Conservation (phyloP, 2,888 invertebrate genomes). For the Caenorhabditis sp. region DNA sequence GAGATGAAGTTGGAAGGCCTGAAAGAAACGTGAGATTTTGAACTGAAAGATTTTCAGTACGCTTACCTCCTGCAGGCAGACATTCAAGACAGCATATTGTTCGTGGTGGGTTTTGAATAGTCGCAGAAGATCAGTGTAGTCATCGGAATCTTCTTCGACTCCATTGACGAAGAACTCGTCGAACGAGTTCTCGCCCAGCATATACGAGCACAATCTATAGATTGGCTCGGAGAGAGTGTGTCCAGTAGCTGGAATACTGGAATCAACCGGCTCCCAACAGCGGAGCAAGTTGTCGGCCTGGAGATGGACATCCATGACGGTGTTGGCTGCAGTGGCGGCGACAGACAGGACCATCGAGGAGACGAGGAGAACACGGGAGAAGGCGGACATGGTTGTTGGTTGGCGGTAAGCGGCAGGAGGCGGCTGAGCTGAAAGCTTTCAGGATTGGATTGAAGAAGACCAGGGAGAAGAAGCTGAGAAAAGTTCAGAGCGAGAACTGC, state of each 20-base stretch:
- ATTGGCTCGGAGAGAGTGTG: constrained; percentile 29
- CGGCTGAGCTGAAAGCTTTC: no score
- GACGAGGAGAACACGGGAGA: no score
- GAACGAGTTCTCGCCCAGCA: constrained; percentile 16
- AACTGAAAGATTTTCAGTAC: not conserved
- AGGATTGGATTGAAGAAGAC: no score
- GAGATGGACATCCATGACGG: constrained; percentile 25
- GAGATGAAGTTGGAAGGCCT: constrained; percentile 43
- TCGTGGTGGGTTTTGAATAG: constrained; percentile 20
- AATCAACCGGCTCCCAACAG: constrained; percentile 31
- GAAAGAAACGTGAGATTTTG: not conserved
- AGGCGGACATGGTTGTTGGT: no score
- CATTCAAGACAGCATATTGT: constrained; percentile 70
- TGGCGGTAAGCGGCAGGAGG: no score
- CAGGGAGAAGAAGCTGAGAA: no score
- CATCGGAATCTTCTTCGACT: constrained; percentile 26
- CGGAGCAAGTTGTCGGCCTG: constrained; percentile 11
- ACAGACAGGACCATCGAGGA: not conserved
- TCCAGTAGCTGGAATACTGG: not conserved
- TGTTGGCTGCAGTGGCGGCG: constrained; percentile 15
- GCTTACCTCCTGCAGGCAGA: constrained; percentile 74
- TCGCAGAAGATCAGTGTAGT: constrained; percentile 25
- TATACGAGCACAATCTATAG: constrained; percentile 39
- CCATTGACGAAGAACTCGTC: constrained; percentile 36
- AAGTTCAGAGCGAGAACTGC: no score